Conservation (phyloP, 2,113 vertebrate species). For the Microtus ochrogaster region DNA sequence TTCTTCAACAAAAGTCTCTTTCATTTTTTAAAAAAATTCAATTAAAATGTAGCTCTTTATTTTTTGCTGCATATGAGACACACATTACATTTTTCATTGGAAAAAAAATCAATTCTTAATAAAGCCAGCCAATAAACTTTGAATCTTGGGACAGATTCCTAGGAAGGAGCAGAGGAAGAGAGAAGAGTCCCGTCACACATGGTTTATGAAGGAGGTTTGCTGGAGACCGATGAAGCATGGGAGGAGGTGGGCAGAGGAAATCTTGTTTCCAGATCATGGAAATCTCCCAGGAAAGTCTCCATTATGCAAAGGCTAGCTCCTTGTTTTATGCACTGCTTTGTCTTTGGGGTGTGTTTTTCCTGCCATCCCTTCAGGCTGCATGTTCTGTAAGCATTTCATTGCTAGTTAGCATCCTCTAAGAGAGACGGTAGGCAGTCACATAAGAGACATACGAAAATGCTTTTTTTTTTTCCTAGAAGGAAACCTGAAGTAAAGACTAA, state of each 20-base stretch:
- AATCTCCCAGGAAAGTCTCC: neutral
- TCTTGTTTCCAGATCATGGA: neutral
- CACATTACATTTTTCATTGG: neutral
- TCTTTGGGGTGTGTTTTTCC: neutral
- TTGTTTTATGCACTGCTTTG: neutral
- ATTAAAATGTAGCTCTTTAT: neutral
- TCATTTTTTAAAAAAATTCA: constrained; percentile 18
- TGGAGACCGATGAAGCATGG: neutral
- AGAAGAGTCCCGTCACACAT: neutral
- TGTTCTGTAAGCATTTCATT: constrained; percentile 28
- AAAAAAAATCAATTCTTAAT: constrained; percentile 33
- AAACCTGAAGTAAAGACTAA: neutral
- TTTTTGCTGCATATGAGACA: neutral
- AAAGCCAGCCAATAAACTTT: constrained; percentile 5
- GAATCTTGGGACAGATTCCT: neutral
- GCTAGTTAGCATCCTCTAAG: neutral
- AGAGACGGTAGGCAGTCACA: neutral
- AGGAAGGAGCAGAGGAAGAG: constrained; percentile 22
- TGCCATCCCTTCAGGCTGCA: neutral
- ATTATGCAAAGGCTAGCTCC: neutral
- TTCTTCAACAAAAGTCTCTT: neutral
- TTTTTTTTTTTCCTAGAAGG: neutral
- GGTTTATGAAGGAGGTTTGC: neutral
- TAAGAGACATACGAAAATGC: neutral
- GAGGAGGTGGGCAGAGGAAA: neutral